These are phyloP conservation scores for Synergus japonicus DNA, from an alignment of 2,888 invertebrate genomes.

Conservation along the genomic window DNA sequence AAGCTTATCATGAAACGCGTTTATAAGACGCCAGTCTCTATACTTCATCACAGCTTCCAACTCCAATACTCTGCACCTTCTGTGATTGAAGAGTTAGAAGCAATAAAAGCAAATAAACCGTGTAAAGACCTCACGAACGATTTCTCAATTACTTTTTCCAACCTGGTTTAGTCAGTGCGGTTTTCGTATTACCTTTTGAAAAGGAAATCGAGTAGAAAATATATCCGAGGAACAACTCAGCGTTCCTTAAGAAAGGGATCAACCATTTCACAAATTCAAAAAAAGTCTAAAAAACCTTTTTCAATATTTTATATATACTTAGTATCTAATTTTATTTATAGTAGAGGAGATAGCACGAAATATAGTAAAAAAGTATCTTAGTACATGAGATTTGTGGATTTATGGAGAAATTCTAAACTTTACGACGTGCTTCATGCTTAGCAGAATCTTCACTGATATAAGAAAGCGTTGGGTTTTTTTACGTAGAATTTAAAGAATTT, in stretches of 20 bases:
- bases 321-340: too few relatives aligned
- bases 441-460: neutral
- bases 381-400: neutral
- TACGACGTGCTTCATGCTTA: neutral
- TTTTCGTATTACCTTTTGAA: slow-evolving; percentile 21
- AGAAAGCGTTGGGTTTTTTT: neutral
- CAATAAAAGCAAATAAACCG: slow-evolving; percentile 38
- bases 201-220: slow-evolving; percentile 29
- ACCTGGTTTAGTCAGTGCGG: slow-evolving; percentile 4
- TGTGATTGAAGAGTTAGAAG: slow-evolving; percentile 39
- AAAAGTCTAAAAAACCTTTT: neutral
- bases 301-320: too few relatives aligned
- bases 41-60: slow-evolving; percentile 34
- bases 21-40: slow-evolving; percentile 9
- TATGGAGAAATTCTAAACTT: neutral
- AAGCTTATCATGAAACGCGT: slow-evolving; percentile 17
- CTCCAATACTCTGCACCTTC: slow-evolving; percentile 24
- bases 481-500: neutral
- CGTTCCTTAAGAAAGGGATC: neutral
- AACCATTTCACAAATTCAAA: neutral
- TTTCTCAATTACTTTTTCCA: slow-evolving; percentile 36
- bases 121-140: slow-evolving; percentile 39
- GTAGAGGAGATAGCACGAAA: too few relatives aligned
- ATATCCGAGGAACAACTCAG: slow-evolving; percentile 8
- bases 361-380: neutral